Evolutionary conservation across 2,888 invertebrate genomes (phyloP).

Genomic region (Danaus chrysippus): DNA sequence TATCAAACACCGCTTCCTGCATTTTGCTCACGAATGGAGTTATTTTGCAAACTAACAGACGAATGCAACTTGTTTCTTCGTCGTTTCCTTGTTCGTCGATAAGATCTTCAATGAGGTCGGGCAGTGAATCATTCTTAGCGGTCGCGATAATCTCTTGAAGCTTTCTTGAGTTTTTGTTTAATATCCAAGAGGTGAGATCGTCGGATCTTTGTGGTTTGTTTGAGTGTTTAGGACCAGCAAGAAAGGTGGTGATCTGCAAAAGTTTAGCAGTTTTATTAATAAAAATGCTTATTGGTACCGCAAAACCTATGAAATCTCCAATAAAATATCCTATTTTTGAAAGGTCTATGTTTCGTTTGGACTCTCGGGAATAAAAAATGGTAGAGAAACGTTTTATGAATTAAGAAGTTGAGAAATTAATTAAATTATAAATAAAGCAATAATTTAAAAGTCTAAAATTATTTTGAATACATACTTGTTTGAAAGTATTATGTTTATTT

Average conservation of each 20-base stretch:
- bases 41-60: conserved; percentile 86
- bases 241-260: conserved; percentile 81
- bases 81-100: conserved; percentile 75
- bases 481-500: not conserved
- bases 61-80: conserved; percentile 84
- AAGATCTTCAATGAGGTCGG: conserved; percentile 80
- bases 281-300: not conserved
- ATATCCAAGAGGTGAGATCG: conserved; percentile 76
- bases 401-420: too few relatives aligned
- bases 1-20: conserved; percentile 82
- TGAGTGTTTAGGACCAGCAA: conserved; percentile 56
- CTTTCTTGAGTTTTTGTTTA: conserved; percentile 79
- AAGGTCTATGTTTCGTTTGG: too few relatives aligned
- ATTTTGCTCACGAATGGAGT: conserved; percentile 87
- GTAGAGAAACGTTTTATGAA: too few relatives aligned
- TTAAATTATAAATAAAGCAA: too few relatives aligned
- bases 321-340: not conserved
- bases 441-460: too few relatives aligned
- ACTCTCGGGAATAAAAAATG: too few relatives aligned
- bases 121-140: conserved; percentile 81
- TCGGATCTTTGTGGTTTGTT: conserved; percentile 48
- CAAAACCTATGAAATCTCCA: not conserved
- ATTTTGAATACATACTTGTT: too few relatives aligned
- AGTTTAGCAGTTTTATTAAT: not conserved
- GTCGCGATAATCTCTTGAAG: conserved; percentile 78